These are phyloP conservation scores for Drosophila monieri DNA, from an alignment of 2,888 invertebrate species.

Conservation along the genomic window DNA sequence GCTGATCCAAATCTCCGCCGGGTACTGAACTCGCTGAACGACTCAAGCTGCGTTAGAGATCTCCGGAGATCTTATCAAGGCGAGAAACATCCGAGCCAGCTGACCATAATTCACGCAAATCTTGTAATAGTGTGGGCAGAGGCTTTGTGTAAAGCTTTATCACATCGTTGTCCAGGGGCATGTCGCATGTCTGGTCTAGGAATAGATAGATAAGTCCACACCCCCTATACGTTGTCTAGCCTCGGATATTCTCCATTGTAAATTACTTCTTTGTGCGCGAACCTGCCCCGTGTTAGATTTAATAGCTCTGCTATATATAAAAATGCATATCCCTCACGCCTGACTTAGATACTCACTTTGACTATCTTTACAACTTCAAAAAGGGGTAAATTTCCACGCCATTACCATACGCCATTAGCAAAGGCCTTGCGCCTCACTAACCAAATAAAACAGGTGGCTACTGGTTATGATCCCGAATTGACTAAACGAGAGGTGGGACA, in stretches of 20 bases:
- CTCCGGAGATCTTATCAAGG: conserved; percentile 48
- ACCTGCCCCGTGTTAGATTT: conserved; percentile 11
- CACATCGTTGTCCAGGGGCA: conserved; percentile 40
- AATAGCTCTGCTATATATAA: conserved; percentile 19
- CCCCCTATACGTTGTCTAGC: conserved; percentile 19
- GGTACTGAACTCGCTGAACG: conserved; percentile 47
- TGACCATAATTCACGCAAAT: conserved; percentile 60
- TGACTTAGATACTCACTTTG: neutral
- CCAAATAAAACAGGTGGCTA: conserved; percentile 28
- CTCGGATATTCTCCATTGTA: conserved; percentile 22
- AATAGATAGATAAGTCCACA: conserved; percentile 36
- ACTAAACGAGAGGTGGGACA: neutral
- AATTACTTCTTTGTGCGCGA: conserved; percentile 38
- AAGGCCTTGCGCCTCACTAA: neutral
- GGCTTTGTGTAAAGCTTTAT: conserved; percentile 46
- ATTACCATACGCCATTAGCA: conserved; percentile 3
- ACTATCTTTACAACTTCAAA: conserved; percentile 28
- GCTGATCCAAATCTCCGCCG: conserved; percentile 26
- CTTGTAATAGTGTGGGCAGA: conserved; percentile 43
- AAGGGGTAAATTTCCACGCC: conserved; percentile 26
- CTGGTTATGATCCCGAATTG: conserved; percentile 25
- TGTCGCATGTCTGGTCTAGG: conserved; percentile 12
- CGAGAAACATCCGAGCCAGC: conserved; percentile 10
- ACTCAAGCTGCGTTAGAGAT: conserved; percentile 33
- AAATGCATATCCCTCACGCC: conserved; percentile 22